Conservation (phyloP, 2,113 vertebrate species). For the Zosterops japonicus region DNA sequence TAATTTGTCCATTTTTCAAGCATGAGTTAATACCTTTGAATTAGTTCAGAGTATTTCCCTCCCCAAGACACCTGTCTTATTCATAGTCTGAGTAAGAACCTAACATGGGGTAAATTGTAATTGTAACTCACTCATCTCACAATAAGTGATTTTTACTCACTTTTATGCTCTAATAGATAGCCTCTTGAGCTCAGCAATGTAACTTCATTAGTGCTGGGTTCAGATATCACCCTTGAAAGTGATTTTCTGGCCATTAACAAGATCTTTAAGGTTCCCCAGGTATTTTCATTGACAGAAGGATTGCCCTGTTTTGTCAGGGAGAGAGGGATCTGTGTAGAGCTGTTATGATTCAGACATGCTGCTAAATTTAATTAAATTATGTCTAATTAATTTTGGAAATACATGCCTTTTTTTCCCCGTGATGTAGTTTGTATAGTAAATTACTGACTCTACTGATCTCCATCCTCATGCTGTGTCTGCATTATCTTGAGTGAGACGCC, state of each 20-base stretch:
- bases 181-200: neutral
- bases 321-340: neutral
- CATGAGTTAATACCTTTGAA: neutral
- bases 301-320: neutral
- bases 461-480: neutral
- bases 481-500: neutral
- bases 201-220: neutral
- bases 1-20: neutral
- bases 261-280: neutral
- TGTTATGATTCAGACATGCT: neutral
- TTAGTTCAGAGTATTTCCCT: neutral
- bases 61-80: neutral
- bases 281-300: neutral
- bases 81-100: neutral
- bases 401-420: fast-evolving
- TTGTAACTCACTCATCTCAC: neutral
- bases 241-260: neutral
- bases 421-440: neutral
- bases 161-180: neutral
- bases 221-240: neutral
- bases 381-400: neutral
- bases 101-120: neutral
- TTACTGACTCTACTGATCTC: neutral
- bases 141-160: neutral
- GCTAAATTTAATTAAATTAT: neutral